These are phyloP conservation scores for Genyomyrus donnyi DNA, from an alignment of 2,113 vertebrate species.

Conservation along the genomic window DNA sequence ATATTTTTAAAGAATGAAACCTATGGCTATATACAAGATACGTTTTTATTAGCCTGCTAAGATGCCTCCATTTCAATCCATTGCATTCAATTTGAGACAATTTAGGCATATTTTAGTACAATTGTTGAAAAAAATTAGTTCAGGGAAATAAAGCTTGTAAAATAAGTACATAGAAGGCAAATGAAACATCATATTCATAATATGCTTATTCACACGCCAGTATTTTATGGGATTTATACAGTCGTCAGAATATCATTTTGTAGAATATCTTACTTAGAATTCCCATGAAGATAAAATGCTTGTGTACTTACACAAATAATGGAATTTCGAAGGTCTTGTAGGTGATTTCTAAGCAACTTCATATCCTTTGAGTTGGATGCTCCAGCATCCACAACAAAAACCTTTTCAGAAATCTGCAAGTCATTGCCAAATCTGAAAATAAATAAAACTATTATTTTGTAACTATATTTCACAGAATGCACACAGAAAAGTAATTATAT, in stretches of 20 bases:
- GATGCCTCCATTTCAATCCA: neutral
- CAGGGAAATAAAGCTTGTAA: neutral
- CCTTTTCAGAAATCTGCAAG: constrained; percentile 79
- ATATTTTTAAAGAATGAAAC: neutral
- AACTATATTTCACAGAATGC: neutral
- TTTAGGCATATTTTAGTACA: neutral
- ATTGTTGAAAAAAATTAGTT: neutral
- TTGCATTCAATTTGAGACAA: neutral
- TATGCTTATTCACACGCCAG: neutral
- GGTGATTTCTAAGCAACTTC: constrained; percentile 83
- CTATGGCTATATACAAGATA: neutral
- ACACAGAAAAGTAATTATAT: neutral
- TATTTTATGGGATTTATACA: neutral
- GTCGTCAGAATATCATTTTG: neutral
- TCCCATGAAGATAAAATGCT: neutral
- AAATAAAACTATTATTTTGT: constrained; percentile 2
- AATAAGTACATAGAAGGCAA: neutral
- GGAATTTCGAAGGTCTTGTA: constrained; percentile 81
- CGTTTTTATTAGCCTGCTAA: neutral
- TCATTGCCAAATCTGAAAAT: constrained; percentile 83
- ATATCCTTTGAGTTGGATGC: constrained; percentile 90
- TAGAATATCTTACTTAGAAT: neutral
- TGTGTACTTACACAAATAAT: constrained; percentile 72
- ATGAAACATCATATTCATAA: neutral
- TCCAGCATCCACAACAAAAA: constrained; percentile 88